Conservation (phyloP, 2,797 vertebrate species). For the Tarsius wallacei region DNA sequence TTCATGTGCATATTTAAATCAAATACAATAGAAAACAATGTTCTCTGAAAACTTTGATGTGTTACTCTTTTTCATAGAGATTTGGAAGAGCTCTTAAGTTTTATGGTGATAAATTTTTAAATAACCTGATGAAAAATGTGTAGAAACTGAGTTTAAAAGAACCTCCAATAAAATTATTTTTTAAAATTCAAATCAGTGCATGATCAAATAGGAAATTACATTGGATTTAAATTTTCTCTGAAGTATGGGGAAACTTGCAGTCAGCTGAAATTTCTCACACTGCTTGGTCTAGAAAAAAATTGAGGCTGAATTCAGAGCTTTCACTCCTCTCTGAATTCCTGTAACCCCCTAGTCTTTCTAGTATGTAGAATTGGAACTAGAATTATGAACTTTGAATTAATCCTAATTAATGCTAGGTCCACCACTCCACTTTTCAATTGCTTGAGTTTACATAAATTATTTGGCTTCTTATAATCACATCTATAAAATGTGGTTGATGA, state of each 20-base stretch:
- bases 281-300: background rate
- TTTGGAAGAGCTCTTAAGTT: conserved; percentile 39
- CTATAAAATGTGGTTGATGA: conserved; percentile 27
- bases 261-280: background rate
- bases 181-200: conserved; percentile 28
- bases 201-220: conserved; percentile 61
- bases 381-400: background rate
- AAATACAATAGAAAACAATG: background rate
- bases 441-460: background rate
- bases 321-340: background rate
- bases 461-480: background rate
- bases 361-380: background rate
- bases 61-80: background rate
- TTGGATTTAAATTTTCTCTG: conserved; percentile 51
- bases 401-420: background rate
- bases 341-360: background rate
- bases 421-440: background rate
- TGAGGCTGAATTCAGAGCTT: background rate
- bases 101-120: conserved; percentile 62
- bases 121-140: conserved; percentile 53
- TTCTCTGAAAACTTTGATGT: background rate
- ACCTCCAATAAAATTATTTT: conserved; percentile 50
- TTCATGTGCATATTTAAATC: background rate
- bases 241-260: background rate
- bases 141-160: conserved; percentile 66